These are phyloP conservation scores for Lota lota DNA, from an alignment of 2,113 vertebrate genomes.

Conservation along the genomic window DNA sequence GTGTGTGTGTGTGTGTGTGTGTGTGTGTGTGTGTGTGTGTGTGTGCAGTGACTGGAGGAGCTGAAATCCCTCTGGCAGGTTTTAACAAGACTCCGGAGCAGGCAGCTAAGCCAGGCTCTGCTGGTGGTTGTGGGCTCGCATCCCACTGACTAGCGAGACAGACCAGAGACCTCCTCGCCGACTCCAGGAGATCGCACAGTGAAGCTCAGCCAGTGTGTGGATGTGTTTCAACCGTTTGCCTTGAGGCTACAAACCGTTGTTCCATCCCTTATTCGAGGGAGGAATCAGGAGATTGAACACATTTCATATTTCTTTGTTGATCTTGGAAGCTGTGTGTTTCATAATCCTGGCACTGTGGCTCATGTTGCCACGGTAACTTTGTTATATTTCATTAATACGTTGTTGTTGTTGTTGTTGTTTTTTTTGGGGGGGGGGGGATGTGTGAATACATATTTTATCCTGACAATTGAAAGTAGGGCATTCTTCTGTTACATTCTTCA, in stretches of 20 bases:
- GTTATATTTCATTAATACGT: no score
- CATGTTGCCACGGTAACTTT: not conserved
- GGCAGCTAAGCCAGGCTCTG: conserved; percentile 31
- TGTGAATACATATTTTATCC: not conserved
- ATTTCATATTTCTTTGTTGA: conserved; percentile 13
- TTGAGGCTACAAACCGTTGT: no score
- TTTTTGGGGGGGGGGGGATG: no score
- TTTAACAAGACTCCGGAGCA: conserved; percentile 49
- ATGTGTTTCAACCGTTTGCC: no score
- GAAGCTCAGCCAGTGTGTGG: no score
- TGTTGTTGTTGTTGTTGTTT: not conserved
- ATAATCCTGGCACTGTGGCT: conserved; percentile 11
- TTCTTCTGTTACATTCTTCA: not conserved
- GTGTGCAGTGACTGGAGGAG: conserved; percentile 45
- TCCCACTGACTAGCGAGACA: conserved; percentile 28
- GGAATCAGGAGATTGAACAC: no score
- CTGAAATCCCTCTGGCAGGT: conserved; percentile 48
- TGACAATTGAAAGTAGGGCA: not conserved
- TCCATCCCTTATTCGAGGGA: no score
- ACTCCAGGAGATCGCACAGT: no score
- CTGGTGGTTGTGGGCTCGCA: conserved; percentile 34
- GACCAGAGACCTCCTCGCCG: no score
- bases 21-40: conserved; percentile 54
- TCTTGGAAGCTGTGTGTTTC: conserved; percentile 40
- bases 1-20: conserved; percentile 28